Conservation (phyloP, 2,888 invertebrate species). For the Cynaeus angustus region DNA sequence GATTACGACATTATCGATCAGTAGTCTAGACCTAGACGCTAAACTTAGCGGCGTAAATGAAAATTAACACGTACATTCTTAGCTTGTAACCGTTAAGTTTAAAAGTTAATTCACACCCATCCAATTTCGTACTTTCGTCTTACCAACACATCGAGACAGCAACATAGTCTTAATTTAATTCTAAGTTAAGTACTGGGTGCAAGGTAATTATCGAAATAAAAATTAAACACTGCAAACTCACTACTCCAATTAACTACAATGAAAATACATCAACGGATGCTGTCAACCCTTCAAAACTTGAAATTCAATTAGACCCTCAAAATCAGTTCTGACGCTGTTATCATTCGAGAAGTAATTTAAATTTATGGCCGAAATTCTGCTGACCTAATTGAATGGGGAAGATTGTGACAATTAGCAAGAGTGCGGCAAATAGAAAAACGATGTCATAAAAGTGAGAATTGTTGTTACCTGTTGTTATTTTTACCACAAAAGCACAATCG, state of each 20-base stretch:
- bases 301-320: conserved; percentile 37
- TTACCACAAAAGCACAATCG: conserved; percentile 10
- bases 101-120: conserved; percentile 36
- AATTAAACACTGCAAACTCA: conserved; percentile 25
- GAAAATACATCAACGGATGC: conserved; percentile 31
- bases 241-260: conserved; percentile 20
- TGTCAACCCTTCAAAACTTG: conserved; percentile 35
- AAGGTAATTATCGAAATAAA: conserved; percentile 27
- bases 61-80: conserved; percentile 33
- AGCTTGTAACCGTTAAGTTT: conserved; percentile 30
- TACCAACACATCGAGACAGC: conserved; percentile 17
- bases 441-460: neutral
- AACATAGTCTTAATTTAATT: conserved; percentile 34
- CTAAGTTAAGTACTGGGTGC: conserved; percentile 7
- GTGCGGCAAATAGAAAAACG: neutral
- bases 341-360: conserved; percentile 35
- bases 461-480: conserved; percentile 17
- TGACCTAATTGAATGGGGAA: conserved; percentile 15
- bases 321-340: conserved; percentile 39
- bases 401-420: neutral
- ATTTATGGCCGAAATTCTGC: conserved; percentile 37
- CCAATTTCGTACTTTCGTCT: conserved; percentile 14
- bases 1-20: conserved; percentile 33
- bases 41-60: conserved; percentile 27
- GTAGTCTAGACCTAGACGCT: conserved; percentile 26